Base-by-base conservation (phyloP, 1,140 invertebrate genomes). In the Globodera ellingtonae region DNA sequence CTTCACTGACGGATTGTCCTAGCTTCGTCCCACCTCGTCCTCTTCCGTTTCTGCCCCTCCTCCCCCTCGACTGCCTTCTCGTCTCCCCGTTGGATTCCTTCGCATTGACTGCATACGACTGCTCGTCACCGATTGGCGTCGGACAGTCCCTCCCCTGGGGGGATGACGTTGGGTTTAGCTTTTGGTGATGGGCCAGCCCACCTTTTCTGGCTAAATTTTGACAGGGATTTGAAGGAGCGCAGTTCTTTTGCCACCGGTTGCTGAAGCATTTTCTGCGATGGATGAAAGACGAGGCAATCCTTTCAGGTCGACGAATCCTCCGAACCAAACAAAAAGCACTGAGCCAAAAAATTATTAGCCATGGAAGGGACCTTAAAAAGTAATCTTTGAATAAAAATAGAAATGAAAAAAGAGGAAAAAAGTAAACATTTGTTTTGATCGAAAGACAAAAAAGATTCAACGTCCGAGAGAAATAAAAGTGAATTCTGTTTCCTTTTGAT, bases 151-250 rank as follows among this genome's bases (percentile, higher is more conserved):
- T 47, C 47, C 62, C 73, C 73, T 76, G 66, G 15, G 52, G 47
- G 46, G 35, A 52, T 21, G 10, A 78, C 0, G 7, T 24, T 48
- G 18, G 8, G 66, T 47, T 67, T n/a, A 35, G 62, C 46, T 10
- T 62, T 75, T 70, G 75, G 73, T 76, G 21, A 73, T 79, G 56
- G 7, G 3, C 50, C 4, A 4, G 56, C 56, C 56, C 56, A 67
- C 84, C 75, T 18, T 35, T 75, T 75, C 18, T 75, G 73, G 50
- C 62, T 75, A 79, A 86, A 88, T 73, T 87, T 88, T 56, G 88
- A 89, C 44, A 88, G 86, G 6, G 83, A 86, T 80, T 88, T 88
- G 78, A 88, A 88, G 59, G 88, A 89, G 81, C 87, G 88, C 65
- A 88, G 79, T 75, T 88, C 88, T 75, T 87, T 84, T 9, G 78